Evolutionary conservation across 1,140 invertebrate genomes (phyloP).

Genomic region (Drosophila melanica): DNA sequence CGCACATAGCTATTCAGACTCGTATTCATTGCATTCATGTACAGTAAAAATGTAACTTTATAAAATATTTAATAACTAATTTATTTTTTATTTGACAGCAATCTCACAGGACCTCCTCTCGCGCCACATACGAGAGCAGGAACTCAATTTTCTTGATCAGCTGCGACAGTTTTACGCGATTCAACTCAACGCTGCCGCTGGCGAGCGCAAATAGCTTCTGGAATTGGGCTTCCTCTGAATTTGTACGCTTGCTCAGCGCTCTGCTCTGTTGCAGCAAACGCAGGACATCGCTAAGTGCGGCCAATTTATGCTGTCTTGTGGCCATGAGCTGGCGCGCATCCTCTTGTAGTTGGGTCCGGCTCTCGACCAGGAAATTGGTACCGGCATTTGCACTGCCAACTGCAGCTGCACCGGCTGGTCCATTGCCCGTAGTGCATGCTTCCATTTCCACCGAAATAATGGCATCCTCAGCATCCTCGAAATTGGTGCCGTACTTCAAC

Average conservation of each 20-base stretch:
- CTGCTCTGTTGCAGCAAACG: conserved; percentile 85
- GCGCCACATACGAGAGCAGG: conserved; percentile 87
- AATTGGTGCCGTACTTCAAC: conserved; percentile 87
- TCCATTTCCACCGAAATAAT: conserved; percentile 86
- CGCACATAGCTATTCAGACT: conserved; percentile 2
- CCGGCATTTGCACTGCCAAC: conserved; percentile 39
- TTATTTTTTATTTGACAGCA: conserved; percentile 26
- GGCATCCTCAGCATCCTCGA: conserved; percentile 86
- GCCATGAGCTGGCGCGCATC: conserved; percentile 72
- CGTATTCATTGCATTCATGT: conserved; percentile 1
- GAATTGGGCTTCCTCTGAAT: conserved; percentile 84
- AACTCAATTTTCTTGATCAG: conserved; percentile 89
- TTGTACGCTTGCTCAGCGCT: conserved; percentile 59
- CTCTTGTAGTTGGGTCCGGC: conserved; percentile 57
- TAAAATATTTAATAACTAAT: conserved; percentile 7
- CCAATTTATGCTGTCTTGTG: conserved; percentile 53
- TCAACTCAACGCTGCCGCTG: conserved; percentile 85
- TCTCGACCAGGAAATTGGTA: conserved; percentile 53
- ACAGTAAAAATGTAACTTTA: background rate
- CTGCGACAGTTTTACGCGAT: conserved; percentile 85
- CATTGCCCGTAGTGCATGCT: conserved; percentile 72
- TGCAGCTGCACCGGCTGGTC: conserved; percentile 45
- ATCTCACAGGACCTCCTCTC: conserved; percentile 59
- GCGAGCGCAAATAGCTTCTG: conserved; percentile 83
- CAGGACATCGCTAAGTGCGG: conserved; percentile 87